Base-by-base conservation (phyloP, 1,140 invertebrate species). In the Procambarus virginalis region DNA sequence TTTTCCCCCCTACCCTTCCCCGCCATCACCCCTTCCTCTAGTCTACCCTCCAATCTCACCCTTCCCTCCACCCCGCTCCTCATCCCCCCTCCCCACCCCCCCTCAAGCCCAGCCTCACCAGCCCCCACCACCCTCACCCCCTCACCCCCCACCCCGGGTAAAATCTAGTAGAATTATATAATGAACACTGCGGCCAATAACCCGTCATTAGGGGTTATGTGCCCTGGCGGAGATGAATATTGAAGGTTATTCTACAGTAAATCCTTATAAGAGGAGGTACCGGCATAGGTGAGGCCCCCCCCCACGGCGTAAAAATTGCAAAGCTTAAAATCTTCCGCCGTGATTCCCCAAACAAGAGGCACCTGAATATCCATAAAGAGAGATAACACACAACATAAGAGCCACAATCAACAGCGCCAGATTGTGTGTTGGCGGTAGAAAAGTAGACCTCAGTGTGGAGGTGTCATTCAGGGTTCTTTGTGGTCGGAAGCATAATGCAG, bases 401-500 rank as follows among this genome's bases (percentile, higher is more conserved):
- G 79, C 68, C 80, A 64, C 86, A 89, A 89, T 89, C 86, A 89
- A 89, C 86, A 89, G 79, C 22, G 80, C 86, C 70, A 89, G 86
- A 89, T 89, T 89, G 86, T 83, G 86, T 76, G 86, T 49, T 79
- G 58, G 85, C 20, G 17, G 46, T 77, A 83, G 79, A 83, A 76
- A 83, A 83, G 68, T 82, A 83, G 83, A 77, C 70, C 79, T 46
- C 58, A 64, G 68, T 76, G 49, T 49, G 70, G 49, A 70, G 77
- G 86, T 89, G 86, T 89, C 86, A 89, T 89, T 89, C 86, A 89
- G 75, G 70, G 81, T 90, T 90, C 88, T 90, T 84, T 90, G 88
- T 84, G 82, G 88, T 90, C 88, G 90, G 90, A 88, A 91, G 90
- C 90, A 91, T 91, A 91, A 77, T 86, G 85, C 90, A 86, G 90